phyloP scores from a whole-genome alignment of 2,888 invertebrate genomes.

The Zootermopsis nevadensis region DNA sequence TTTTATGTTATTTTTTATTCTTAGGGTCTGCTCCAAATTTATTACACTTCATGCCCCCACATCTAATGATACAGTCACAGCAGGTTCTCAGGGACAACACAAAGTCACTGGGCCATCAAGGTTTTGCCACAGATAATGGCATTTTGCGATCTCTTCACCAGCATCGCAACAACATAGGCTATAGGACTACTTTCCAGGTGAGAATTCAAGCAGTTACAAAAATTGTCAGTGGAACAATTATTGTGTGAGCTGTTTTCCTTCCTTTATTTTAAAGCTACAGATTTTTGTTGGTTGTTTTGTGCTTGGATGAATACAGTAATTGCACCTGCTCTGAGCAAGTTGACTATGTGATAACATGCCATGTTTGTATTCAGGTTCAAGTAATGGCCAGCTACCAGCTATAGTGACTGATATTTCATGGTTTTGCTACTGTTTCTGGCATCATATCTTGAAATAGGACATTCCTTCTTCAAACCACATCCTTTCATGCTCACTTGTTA shows the following conservation, averaged over 20 bases:
- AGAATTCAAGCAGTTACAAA: not conserved
- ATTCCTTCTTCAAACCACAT: too few relatives aligned
- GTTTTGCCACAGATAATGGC: slow-evolving; percentile 36
- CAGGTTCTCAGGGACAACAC: not conserved
- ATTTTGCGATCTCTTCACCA: slow-evolving; percentile 27
- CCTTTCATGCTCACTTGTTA: too few relatives aligned
- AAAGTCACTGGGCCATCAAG: slow-evolving; percentile 8
- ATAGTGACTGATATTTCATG: too few relatives aligned
- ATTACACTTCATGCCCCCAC: slow-evolving; percentile 48
- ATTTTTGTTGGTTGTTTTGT: too few relatives aligned
- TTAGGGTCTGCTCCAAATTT: slow-evolving; percentile 49
- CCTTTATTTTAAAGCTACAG: too few relatives aligned
- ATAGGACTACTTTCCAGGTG: slow-evolving; percentile 30
- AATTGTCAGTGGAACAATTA: not conserved
- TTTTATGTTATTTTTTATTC: not conserved
- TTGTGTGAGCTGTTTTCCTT: not conserved
- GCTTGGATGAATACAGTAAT: too few relatives aligned
- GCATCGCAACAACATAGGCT: slow-evolving; percentile 1
- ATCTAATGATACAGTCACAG: slow-evolving; percentile 40
- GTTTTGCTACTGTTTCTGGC: too few relatives aligned
- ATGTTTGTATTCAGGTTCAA: too few relatives aligned
- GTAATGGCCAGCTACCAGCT: too few relatives aligned
- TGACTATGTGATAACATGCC: too few relatives aligned
- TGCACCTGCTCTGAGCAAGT: too few relatives aligned
- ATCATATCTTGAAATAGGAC: too few relatives aligned